phyloP scores from a whole-genome alignment of 2,797 vertebrate species.

The Cryptoblepharus egeriae region DNA sequence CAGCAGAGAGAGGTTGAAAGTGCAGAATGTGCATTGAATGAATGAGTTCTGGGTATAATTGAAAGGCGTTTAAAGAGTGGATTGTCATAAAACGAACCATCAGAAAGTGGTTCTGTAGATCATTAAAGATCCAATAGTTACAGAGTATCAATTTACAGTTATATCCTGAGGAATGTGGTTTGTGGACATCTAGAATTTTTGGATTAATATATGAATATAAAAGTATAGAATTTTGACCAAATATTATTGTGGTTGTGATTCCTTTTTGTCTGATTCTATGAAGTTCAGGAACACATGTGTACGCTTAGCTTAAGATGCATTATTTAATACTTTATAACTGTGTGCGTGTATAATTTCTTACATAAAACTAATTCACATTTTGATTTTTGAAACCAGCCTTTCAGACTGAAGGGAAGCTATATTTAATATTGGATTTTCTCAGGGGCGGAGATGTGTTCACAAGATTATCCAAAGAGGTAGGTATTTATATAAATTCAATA shows the following conservation, averaged over 20 bases:
- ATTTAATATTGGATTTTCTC: conserved; percentile 99
- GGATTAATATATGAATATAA: neutral
- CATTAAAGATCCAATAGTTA: neutral
- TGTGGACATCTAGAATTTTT: neutral
- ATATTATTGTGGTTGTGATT: neutral
- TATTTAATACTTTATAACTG: conserved; percentile 25
- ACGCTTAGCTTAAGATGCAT: conserved; percentile 13
- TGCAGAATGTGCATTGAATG: too few species aligned
- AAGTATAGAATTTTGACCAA: neutral
- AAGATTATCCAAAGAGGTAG: conserved; percentile 99
- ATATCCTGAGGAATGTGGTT: neutral
- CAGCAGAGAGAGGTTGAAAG: too few species aligned
- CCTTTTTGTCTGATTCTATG: neutral
- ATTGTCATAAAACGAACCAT: too few species aligned
- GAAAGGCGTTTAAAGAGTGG: too few species aligned
- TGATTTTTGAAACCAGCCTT: conserved; percentile 83
- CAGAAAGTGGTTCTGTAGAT: too few species aligned
- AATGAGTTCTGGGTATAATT: too few species aligned
- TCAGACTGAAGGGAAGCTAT: conserved; percentile 99
- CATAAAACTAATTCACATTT: conserved; percentile 22
- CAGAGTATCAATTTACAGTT: too few species aligned
- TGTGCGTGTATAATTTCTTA: conserved; percentile 8
- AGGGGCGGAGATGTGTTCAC: conserved; percentile 99
- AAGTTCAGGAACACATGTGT: neutral
- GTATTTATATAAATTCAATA: conserved; percentile 61